Conservation (phyloP, 53 echinoderm and acorn worm genomes). For the Echinarachnius parma region DNA sequence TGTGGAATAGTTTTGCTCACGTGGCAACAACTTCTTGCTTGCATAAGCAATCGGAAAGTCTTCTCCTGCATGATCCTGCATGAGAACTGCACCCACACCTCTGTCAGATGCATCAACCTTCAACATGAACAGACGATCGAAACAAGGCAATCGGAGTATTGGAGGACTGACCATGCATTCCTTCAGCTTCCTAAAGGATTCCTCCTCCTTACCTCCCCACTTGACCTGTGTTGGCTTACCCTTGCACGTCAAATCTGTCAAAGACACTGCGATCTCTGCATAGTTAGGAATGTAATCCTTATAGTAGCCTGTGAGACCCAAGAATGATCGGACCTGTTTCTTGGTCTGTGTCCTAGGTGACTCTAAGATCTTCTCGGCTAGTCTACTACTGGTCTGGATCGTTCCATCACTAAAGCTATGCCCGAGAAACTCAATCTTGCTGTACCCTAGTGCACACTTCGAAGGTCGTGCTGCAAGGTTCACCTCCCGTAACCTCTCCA, state of each 20-base stretch:
- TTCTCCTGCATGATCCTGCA: constrained; percentile 21
- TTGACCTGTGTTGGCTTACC: constrained; percentile 41
- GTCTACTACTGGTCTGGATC: constrained; percentile 25
- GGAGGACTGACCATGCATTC: constrained; percentile 14
- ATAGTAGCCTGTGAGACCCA: constrained; percentile 58
- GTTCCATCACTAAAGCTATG: constrained; percentile 52
- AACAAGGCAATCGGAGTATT: not conserved
- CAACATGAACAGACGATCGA: constrained; percentile 8
- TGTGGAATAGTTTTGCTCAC: constrained; percentile 12
- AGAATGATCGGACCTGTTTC: constrained; percentile 53
- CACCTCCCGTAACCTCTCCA: constrained; percentile 37
- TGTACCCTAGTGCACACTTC: constrained; percentile 50
- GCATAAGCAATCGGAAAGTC: constrained; percentile 42
- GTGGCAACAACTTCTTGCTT: constrained; percentile 20
- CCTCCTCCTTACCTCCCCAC: constrained; percentile 49
- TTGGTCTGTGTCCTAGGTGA: constrained; percentile 56
- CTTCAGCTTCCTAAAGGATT: too few relatives aligned
- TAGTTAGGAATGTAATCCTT: constrained; percentile 54
- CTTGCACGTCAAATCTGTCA: constrained; percentile 50
- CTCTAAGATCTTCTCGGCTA: not conserved
- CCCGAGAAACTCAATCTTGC: constrained; percentile 60
- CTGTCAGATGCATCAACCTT: constrained; percentile 28
- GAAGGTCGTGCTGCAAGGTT: constrained; percentile 54
- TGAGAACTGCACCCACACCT: constrained; percentile 34
- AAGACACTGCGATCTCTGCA: constrained; percentile 51